Base-by-base conservation (phyloP, 2,797 vertebrate genomes). In the Acipenser ruthenus region DNA sequence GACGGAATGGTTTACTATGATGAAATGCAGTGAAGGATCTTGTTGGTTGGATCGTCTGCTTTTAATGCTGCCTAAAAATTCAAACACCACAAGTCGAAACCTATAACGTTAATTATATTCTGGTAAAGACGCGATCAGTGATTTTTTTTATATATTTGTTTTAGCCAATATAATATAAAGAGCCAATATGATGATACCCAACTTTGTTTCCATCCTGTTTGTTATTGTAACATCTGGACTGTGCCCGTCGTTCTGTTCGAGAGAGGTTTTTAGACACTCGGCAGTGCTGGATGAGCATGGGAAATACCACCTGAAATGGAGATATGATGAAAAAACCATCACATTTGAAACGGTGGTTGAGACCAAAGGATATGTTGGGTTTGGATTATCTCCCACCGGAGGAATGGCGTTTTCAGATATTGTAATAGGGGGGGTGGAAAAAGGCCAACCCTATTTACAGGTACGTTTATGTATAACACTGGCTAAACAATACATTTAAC, bases 331-430 rank as follows among this genome's bases (percentile, higher is more conserved):
- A 70, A 75, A 67, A 68, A 72, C 74, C 55, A 79, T 93, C 23
- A 83, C 85, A 49, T 83, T 93, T 66, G 86, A 87, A 73, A 76
- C 91, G 55, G 88, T 91, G 80, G 92, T 90, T 78, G 85, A 88
- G 79, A 89, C 92, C 4, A 78, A 67, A 8, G 92, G 92, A 73
- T 93, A 92, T 78, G 79, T 93, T 68, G 92, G 92, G 71, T 90
- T 94, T 74, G 92, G 92, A 65, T 87, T 94, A 68, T 94, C 92
- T 72, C 80, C 89, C 66, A 81, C 81, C 51, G 92, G 92, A 68
- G 83, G 85, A 63, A 94, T 93, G 92, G 86, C 90, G 49, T 78
- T 78, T 0, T 89, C 92, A 0, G 92, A 93, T 79, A 83, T 93
- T 74, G 85, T 91, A 71, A 84, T 94, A 75, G 91, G 90, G 60